A percentile compares a stretch with the other conserved stretches of the same genome.
Conservation (phyloP, 2,888 invertebrate species). For the Ptilodon capucinus region DNA sequence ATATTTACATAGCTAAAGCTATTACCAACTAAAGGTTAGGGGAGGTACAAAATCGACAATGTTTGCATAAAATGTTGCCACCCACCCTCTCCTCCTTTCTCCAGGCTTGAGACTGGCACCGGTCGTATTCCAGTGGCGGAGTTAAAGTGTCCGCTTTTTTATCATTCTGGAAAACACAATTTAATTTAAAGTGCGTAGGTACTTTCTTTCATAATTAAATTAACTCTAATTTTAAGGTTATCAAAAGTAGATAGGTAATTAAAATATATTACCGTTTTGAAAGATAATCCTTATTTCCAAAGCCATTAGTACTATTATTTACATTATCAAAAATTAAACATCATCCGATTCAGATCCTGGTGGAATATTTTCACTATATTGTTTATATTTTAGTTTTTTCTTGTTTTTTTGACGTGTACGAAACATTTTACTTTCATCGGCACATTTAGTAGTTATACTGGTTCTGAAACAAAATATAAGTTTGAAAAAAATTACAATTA, state of each 20-base stretch:
- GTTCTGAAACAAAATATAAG: conserved; percentile 50
- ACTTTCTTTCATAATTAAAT: background rate
- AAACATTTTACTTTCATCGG: conserved; percentile 84
- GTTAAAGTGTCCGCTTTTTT: conserved; percentile 20
- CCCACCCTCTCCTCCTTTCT: conserved; percentile 38
- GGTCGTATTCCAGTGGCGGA: conserved; percentile 26
- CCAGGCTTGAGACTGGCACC: conserved; percentile 42
- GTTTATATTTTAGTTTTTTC: conserved; percentile 32
- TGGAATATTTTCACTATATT: conserved; percentile 41
- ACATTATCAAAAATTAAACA: conserved; percentile 5
- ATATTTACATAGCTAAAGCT: no score
- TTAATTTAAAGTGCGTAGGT: background rate
- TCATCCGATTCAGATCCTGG: conserved; percentile 36
- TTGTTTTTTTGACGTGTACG: conserved; percentile 51
- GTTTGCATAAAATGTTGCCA: background rate
- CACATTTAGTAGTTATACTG: conserved; percentile 84
- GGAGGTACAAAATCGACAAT: conserved; percentile 1
- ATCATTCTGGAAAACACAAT: background rate
- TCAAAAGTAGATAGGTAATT: no score
- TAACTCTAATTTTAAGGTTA: no score
- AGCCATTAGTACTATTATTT: background rate
- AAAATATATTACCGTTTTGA: background rate
- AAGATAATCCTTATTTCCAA: background rate
- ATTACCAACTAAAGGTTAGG: no score
- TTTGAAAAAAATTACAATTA: background rate